These are phyloP conservation scores for Psammodynastes pulverulentus DNA, from an alignment of 2,113 vertebrate species.

Conservation along the genomic window DNA sequence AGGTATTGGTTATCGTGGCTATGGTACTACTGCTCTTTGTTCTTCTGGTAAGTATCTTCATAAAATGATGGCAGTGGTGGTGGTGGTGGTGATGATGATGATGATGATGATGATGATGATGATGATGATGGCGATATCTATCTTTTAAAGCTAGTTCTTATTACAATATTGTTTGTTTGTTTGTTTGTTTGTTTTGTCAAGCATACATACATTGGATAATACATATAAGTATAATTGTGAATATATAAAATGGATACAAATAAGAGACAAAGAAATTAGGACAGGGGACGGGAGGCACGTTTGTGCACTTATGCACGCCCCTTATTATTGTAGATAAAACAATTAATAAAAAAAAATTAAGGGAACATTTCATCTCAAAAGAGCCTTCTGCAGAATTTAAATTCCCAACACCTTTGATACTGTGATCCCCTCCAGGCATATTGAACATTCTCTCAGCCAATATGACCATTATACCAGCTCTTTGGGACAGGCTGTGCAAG, in stretches of 20 bases:
- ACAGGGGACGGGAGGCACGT: too few species aligned
- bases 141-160: not conserved
- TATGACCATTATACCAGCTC: not conserved
- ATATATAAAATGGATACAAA: too few species aligned
- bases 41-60: not conserved
- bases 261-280: too few species aligned
- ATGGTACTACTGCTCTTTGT: slow-evolving; percentile 65
- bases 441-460: not conserved
- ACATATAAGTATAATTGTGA: too few species aligned
- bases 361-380: not conserved
- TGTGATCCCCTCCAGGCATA: not conserved
- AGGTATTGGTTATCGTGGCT: slow-evolving; percentile 47
- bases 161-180: too few species aligned
- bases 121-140: not conserved
- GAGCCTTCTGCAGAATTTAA: not conserved
- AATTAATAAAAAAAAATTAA: not conserved
- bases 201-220: too few species aligned
- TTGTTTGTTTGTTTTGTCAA: too few species aligned
- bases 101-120: too few species aligned
- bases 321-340: not conserved
- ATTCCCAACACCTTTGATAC: not conserved
- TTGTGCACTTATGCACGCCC: too few species aligned
- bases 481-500: not conserved
- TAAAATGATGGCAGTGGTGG: too few species aligned
- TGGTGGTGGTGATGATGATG: too few species aligned